Evolutionary conservation across 2,888 invertebrate genomes (phyloP).

Genomic region (Acanthosepion pharaonis): DNA sequence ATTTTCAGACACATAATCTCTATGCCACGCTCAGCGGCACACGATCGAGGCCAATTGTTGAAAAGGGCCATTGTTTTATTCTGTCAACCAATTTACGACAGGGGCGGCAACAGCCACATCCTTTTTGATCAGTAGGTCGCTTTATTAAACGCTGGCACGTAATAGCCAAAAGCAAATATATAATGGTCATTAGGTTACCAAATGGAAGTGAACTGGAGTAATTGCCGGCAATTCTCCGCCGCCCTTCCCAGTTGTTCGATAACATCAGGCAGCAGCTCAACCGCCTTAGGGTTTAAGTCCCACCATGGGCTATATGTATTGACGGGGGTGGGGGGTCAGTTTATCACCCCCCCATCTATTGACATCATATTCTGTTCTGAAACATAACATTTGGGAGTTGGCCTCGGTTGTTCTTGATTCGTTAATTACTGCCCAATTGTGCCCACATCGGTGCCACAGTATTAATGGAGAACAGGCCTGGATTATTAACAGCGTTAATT

Average conservation of each 20-base stretch:
- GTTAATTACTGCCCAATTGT: background rate
- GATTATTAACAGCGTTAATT: background rate
- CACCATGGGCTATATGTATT: background rate
- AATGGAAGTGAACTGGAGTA: background rate
- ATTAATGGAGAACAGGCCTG: background rate
- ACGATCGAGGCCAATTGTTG: background rate
- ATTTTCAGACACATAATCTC: background rate
- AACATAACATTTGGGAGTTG: background rate
- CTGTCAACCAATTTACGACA: background rate
- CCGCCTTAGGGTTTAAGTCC: background rate
- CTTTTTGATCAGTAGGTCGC: background rate
- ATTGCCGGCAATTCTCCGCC: background rate
- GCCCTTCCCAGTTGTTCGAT: background rate
- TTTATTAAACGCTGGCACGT: slow-evolving; percentile 4
- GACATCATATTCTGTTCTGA: background rate
- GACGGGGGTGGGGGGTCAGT: background rate
- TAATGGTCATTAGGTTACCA: slow-evolving; percentile 6
- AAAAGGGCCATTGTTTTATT: background rate
- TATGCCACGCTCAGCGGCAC: slow-evolving; percentile 10
- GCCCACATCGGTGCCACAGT: background rate
- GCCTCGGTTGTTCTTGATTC: background rate
- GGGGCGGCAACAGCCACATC: background rate
- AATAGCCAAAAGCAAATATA: slow-evolving; percentile 1
- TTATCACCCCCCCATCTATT: background rate
- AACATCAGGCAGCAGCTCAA: background rate